Conservation (phyloP, 2,888 invertebrate species). For the Orchesella flavescens region DNA sequence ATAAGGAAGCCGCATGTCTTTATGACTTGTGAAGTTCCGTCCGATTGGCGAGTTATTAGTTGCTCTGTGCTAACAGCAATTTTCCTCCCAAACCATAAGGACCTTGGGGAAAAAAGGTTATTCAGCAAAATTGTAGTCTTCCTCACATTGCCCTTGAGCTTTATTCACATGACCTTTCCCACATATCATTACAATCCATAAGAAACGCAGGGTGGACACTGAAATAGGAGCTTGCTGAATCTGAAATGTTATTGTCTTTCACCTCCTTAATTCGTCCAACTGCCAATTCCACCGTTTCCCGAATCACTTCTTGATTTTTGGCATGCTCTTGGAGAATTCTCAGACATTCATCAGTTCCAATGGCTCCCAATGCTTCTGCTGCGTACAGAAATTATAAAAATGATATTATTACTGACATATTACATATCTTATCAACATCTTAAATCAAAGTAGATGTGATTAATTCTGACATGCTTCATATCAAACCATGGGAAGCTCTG, state of each 20-base stretch:
- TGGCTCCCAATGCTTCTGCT: conserved; percentile 98
- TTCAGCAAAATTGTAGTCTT: too few relatives aligned
- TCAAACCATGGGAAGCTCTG: conserved; percentile 95
- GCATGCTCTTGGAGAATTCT: conserved; percentile 84
- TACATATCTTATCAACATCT: conserved; percentile 1
- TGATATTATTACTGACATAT: not conserved
- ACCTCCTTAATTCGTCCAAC: conserved; percentile 80
- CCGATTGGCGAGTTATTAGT: too few relatives aligned
- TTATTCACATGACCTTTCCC: too few relatives aligned
- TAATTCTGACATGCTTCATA: conserved; percentile 90
- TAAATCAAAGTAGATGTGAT: not conserved
- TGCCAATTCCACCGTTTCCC: conserved; percentile 96
- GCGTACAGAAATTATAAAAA: conserved; percentile 52
- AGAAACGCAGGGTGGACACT: conserved; percentile 96
- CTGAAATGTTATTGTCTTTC: conserved; percentile 78
- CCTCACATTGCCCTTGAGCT: too few relatives aligned
- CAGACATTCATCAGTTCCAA: conserved; percentile 83
- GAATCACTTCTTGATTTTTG: conserved; percentile 87
- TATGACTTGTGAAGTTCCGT: too few relatives aligned
- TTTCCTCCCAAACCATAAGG: too few relatives aligned
- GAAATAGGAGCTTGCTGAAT: conserved; percentile 77
- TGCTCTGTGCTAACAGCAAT: too few relatives aligned
- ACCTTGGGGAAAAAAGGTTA: too few relatives aligned
- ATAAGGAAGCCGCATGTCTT: too few relatives aligned
- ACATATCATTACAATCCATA: conserved; percentile 77